Percentiles rank a stretch among this genome's conserved stretches.
Evolutionary conservation across 2,113 vertebrate genomes (phyloP).

Genomic region (Mormyrus lacerda): DNA sequence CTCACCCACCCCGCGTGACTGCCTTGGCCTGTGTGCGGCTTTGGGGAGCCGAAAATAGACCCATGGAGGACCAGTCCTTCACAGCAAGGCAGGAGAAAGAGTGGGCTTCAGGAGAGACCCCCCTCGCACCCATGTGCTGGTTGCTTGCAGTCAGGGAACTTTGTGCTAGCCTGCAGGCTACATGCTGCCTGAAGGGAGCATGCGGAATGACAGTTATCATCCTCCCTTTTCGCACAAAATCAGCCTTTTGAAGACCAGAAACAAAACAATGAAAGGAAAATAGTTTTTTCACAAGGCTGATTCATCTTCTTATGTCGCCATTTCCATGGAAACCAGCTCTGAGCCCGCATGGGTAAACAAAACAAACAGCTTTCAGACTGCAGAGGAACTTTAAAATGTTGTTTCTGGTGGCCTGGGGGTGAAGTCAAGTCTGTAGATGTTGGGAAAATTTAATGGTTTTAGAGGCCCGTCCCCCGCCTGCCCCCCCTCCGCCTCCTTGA

Average conservation of each 20-base stretch:
- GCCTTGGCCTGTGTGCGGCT: not conserved
- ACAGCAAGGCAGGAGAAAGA: not conserved
- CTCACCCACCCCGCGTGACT: not conserved
- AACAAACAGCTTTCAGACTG: conserved; percentile 7
- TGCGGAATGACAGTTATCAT: not conserved
- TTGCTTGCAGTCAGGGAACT: not conserved
- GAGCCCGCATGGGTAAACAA: conserved; percentile 15
- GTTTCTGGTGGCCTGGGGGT: not conserved
- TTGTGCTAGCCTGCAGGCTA: not conserved
- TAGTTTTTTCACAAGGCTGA: not conserved
- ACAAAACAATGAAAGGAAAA: conserved; percentile 2
- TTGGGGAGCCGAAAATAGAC: not conserved
- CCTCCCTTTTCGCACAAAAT: conserved; percentile 2
- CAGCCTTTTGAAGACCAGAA: not conserved
- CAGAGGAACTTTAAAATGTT: conserved; percentile 4
- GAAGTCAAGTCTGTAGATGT: not conserved
- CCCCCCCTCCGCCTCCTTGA: not conserved
- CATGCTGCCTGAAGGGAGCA: not conserved
- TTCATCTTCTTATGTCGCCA: conserved; percentile 9
- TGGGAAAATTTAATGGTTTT: conserved; percentile 13
- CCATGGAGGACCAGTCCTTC: not conserved
- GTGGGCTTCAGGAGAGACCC: not conserved
- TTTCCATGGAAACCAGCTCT: conserved; percentile 19
- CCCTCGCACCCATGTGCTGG: not conserved
- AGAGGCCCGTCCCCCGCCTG: not conserved